Conservation (phyloP, 2,797 vertebrate genomes). For the Ptychadena robeensis region DNA sequence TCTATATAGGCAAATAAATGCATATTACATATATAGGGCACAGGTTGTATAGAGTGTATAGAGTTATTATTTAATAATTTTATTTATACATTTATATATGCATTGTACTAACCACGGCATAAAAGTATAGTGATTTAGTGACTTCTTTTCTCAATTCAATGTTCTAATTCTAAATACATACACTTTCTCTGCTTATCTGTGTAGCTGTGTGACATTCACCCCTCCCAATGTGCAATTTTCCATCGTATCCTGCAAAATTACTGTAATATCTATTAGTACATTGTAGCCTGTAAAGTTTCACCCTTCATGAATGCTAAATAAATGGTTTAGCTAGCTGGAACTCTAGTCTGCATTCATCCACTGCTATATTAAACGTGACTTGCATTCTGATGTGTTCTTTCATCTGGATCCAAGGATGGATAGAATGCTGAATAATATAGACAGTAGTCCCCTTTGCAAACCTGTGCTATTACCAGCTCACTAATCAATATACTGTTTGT, state of each 20-base stretch:
- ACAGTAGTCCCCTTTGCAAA: slow-evolving; percentile 51
- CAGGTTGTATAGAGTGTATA: no score
- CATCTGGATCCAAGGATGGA: slow-evolving; percentile 52
- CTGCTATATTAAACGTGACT: slow-evolving; percentile 50
- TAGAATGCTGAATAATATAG: slow-evolving; percentile 53
- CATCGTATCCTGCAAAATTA: slow-evolving; percentile 19
- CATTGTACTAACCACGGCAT: no score
- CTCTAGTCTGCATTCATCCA: slow-evolving; percentile 19
- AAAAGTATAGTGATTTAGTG: no score
- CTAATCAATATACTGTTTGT: slow-evolving; percentile 59
- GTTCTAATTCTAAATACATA: no score
- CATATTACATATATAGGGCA: no score
- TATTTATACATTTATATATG: no score
- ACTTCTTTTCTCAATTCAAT: no score
- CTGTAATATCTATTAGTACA: slow-evolving; percentile 38
- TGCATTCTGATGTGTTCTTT: slow-evolving; percentile 52
- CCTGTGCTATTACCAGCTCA: slow-evolving; percentile 37
- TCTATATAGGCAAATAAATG: no score
- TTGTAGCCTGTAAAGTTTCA: slow-evolving; percentile 29
- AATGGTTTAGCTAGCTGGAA: slow-evolving; percentile 31
- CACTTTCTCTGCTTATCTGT: neutral
- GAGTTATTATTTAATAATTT: no score
- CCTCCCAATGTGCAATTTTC: neutral
- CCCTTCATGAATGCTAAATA: slow-evolving; percentile 42
- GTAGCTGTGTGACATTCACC: neutral